Conservation (phyloP, 2,888 invertebrate genomes). For the Parasteatoda lunata region DNA sequence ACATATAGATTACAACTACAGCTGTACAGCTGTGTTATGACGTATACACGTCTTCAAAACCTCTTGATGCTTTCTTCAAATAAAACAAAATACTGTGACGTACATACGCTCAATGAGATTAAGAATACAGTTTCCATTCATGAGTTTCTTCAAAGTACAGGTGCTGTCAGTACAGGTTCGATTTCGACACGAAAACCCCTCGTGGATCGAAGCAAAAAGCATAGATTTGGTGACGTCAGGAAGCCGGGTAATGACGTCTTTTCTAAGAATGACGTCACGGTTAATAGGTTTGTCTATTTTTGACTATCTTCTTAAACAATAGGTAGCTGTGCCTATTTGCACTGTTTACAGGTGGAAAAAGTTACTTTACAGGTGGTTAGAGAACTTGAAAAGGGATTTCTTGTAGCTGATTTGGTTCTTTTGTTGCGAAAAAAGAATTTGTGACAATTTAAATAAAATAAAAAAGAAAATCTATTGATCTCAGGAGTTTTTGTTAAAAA, state of each 20-base stretch:
- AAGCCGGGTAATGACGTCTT: constrained; percentile 47
- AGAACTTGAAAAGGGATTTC: background rate
- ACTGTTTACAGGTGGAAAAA: constrained; percentile 19
- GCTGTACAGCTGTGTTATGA: too few relatives aligned
- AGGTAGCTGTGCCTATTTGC: constrained; percentile 43
- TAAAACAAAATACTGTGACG: too few relatives aligned
- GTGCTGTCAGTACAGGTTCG: constrained; percentile 5
- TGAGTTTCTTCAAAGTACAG: constrained; percentile 29
- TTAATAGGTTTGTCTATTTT: constrained; percentile 11
- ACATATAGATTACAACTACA: too few relatives aligned
- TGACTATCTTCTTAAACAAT: background rate
- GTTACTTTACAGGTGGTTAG: background rate
- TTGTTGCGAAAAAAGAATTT: background rate
- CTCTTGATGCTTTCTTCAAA: too few relatives aligned
- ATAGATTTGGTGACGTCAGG: constrained; percentile 43
- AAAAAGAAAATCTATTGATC: too few relatives aligned
- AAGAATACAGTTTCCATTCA: constrained; percentile 31
- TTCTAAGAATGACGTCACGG: constrained; percentile 30
- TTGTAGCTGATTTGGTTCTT: background rate
- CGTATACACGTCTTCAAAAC: too few relatives aligned
- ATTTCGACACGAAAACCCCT: constrained; percentile 15
- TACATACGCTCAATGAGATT: too few relatives aligned
- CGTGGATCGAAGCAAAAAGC: constrained; percentile 20
- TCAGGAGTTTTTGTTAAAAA: too few relatives aligned
- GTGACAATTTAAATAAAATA: background rate